Percentiles rank a stretch among this genome's conserved stretches.
These are phyloP conservation scores for Tyria jacobaeae DNA, from an alignment of 2,888 invertebrate genomes.

Conservation along the genomic window DNA sequence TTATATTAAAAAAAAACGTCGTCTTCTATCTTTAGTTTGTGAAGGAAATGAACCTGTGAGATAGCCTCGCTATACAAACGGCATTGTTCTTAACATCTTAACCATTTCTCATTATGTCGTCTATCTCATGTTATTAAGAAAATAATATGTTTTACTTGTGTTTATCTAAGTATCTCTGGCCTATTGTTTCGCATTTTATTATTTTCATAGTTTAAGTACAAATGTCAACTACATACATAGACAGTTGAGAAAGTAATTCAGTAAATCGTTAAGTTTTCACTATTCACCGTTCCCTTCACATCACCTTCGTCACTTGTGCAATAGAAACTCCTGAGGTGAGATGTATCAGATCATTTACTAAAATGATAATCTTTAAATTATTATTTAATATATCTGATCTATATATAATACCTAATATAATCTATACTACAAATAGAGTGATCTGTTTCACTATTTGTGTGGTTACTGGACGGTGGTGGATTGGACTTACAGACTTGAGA, in stretches of 20 bases:
- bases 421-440: too few relatives aligned
- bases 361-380: too few relatives aligned
- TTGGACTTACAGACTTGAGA: too few relatives aligned
- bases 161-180: constrained; percentile 15
- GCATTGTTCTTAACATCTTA: constrained; percentile 48
- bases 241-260: not conserved
- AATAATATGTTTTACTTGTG: constrained; percentile 25
- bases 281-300: too few relatives aligned
- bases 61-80: constrained; percentile 45
- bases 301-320: too few relatives aligned
- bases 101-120: constrained; percentile 42
- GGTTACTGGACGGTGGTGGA: too few relatives aligned
- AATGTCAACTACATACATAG: not conserved
- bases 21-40: constrained; percentile 16
- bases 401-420: too few relatives aligned
- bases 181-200: constrained; percentile 23
- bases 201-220: not conserved
- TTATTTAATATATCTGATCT: too few relatives aligned
- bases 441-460: too few relatives aligned
- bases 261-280: constrained; percentile 22
- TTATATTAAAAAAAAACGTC: constrained; percentile 9
- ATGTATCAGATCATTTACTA: too few relatives aligned
- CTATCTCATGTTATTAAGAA: constrained; percentile 39
- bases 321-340: too few relatives aligned
- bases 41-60: constrained; percentile 43